phyloP scores from a whole-genome alignment of 1,140 invertebrate species.

The Drosophila serrata region DNA sequence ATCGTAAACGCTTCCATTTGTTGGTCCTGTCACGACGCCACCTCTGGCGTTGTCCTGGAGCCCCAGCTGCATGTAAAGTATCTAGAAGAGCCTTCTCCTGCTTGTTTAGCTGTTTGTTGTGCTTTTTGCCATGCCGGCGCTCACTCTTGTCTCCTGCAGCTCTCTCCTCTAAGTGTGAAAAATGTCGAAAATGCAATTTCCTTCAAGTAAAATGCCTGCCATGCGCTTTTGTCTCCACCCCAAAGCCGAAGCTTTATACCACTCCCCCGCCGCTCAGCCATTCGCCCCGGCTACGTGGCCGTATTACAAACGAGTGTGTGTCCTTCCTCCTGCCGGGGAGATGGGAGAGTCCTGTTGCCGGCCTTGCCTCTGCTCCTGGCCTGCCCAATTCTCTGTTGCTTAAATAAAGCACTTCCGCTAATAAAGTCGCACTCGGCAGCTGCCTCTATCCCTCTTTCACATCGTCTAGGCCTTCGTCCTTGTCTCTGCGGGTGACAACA shows the following conservation, averaged over 20 bases:
- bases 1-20: neutral
- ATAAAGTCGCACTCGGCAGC: conserved; percentile 76
- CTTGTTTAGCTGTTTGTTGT: conserved; percentile 71
- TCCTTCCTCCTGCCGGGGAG: conserved; percentile 20
- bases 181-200: conserved; percentile 84
- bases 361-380: conserved; percentile 38
- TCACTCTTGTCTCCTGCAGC: conserved; percentile 45
- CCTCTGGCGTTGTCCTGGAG: conserved; percentile 35
- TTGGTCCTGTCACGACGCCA: conserved; percentile 19
- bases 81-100: conserved; percentile 41
- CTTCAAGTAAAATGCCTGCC: conserved; percentile 84
- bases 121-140: conserved; percentile 65
- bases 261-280: conserved; percentile 7
- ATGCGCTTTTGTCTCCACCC: conserved; percentile 71
- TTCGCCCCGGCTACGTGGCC: conserved; percentile 65
- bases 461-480: neutral
- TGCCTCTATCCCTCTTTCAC: conserved; percentile 13
- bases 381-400: conserved; percentile 64
- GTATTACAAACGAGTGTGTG: conserved; percentile 77
- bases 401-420: conserved; percentile 84
- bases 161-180: conserved; percentile 75
- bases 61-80: conserved; percentile 76
- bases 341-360: conserved; percentile 36
- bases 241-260: neutral
- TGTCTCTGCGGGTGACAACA: conserved; percentile 41